Percentiles rank a stretch among this genome's conserved stretches.
phyloP scores from a whole-genome alignment of 2,888 invertebrate genomes.

The Stramonita haemastoma region DNA sequence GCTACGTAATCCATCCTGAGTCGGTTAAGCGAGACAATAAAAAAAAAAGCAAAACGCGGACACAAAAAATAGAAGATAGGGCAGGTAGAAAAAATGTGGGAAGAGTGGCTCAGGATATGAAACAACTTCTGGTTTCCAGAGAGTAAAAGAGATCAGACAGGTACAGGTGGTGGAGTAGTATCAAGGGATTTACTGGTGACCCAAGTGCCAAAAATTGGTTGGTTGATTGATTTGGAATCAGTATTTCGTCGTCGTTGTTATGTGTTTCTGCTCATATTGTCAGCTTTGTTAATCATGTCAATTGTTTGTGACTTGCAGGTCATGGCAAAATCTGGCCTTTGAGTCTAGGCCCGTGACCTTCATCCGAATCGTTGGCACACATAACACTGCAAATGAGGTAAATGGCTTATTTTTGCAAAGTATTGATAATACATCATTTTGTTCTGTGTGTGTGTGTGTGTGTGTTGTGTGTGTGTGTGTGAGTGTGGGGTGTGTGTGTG shows the following conservation, averaged over 20 bases:
- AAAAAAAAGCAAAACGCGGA: no score
- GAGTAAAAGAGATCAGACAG: no score
- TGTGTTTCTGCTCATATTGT: no score
- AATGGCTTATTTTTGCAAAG: constrained; percentile 6
- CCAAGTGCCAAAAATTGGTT: no score
- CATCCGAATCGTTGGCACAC: constrained; percentile 95
- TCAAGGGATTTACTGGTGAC: no score
- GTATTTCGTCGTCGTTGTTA: not conserved
- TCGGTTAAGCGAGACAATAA: no score
- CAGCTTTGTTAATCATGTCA: not conserved
- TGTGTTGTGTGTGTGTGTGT: not conserved
- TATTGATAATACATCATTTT: not conserved
- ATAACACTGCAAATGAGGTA: constrained; percentile 97
- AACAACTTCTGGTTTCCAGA: no score
- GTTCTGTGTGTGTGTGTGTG: not conserved
- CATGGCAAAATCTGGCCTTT: constrained; percentile 96
- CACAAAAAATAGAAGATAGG: no score
- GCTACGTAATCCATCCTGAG: no score
- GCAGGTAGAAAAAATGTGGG: no score
- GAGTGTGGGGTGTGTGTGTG: not conserved
- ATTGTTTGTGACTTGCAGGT: constrained; percentile 79
- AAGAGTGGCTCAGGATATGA: no score
- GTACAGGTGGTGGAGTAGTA: no score
- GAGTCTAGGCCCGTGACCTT: constrained; percentile 91
- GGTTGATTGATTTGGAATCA: not conserved